Percentiles rank a stretch among this genome's conserved stretches.
phyloP scores from a whole-genome alignment of 2,113 vertebrate species.

The Chitala chitala region DNA sequence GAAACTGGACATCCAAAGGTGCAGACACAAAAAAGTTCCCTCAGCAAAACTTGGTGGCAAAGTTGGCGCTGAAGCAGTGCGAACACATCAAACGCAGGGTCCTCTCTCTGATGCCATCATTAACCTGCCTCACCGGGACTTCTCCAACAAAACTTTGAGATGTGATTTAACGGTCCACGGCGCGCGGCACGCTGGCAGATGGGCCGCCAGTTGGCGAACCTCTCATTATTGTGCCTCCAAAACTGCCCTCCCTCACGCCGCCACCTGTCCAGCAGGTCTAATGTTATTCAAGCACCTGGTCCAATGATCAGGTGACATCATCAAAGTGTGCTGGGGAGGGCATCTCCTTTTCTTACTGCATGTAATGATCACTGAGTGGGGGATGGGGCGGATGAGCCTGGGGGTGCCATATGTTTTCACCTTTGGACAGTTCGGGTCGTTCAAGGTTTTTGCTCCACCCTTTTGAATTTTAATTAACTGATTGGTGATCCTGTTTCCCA shows the following conservation, averaged over 20 bases:
- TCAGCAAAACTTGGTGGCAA: not conserved
- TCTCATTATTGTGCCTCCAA: conserved; percentile 38
- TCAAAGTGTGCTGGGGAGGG: conserved; percentile 20
- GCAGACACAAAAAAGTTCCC: not conserved
- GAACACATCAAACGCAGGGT: conserved; percentile 3
- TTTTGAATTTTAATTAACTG: conserved; percentile 17
- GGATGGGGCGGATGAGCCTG: not conserved
- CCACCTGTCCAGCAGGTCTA: conserved; percentile 29
- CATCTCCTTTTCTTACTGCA: conserved; percentile 5
- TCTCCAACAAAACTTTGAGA: conserved; percentile 35
- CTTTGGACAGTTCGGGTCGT: conserved; percentile 22
- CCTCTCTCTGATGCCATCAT: not conserved
- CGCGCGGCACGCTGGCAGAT: conserved; percentile 38
- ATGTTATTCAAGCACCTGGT: conserved; percentile 28
- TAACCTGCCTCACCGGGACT: not conserved
- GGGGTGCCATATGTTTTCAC: conserved; percentile 13
- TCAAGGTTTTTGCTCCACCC: not conserved
- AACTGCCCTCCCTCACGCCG: conserved; percentile 31
- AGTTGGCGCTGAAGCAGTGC: not conserved
- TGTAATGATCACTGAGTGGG: conserved; percentile 14
- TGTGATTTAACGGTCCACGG: conserved; percentile 41
- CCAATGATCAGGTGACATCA: conserved; percentile 21
- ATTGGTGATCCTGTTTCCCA: not conserved
- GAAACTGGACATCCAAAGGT: not conserved
- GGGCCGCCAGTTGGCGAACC: conserved; percentile 38